Evolutionary conservation across 2,113 vertebrate genomes (phyloP).

Genomic region (Dicentrarchus labrax): DNA sequence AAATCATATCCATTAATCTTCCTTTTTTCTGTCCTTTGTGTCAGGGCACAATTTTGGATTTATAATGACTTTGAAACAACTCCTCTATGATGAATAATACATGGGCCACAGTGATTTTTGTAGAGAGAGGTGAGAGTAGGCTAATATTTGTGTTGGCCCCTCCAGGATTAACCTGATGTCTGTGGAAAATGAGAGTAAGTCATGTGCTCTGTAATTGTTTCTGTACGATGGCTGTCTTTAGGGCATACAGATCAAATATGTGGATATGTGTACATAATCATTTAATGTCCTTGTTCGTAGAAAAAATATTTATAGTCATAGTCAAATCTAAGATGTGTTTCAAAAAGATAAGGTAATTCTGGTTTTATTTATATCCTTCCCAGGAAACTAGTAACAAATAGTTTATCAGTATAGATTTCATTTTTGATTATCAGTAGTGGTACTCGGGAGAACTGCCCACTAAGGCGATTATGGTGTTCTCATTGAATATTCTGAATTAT

Average conservation of each 20-base stretch:
- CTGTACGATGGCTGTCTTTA: neutral
- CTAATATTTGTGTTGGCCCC: slow-evolving; percentile 20
- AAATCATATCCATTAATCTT: slow-evolving; percentile 64
- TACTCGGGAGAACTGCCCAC: neutral
- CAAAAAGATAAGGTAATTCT: neutral
- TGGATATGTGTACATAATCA: neutral
- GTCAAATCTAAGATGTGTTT: neutral
- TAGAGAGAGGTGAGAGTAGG: slow-evolving; percentile 21
- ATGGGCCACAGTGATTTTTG: slow-evolving; percentile 47
- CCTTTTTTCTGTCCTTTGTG: slow-evolving; percentile 36
- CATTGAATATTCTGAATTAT: neutral
- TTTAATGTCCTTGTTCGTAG: neutral
- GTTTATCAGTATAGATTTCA: neutral
- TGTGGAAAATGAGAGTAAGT: neutral
- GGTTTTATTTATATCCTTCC: neutral
- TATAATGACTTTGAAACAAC: slow-evolving; percentile 60
- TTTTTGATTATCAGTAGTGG: neutral
- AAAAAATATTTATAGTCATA: neutral
- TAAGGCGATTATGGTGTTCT: neutral
- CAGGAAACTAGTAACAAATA: neutral
- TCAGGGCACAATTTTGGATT: slow-evolving; percentile 32
- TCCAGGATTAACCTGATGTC: neutral
- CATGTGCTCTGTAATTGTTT: slow-evolving; percentile 5
- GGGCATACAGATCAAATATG: neutral
- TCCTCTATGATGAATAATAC: slow-evolving; percentile 71